Percentiles rank a stretch among this genome's conserved stretches.
These are phyloP conservation scores for Caenorhabditis panamensis DNA, from an alignment of 2,888 invertebrate species.

Conservation along the genomic window DNA sequence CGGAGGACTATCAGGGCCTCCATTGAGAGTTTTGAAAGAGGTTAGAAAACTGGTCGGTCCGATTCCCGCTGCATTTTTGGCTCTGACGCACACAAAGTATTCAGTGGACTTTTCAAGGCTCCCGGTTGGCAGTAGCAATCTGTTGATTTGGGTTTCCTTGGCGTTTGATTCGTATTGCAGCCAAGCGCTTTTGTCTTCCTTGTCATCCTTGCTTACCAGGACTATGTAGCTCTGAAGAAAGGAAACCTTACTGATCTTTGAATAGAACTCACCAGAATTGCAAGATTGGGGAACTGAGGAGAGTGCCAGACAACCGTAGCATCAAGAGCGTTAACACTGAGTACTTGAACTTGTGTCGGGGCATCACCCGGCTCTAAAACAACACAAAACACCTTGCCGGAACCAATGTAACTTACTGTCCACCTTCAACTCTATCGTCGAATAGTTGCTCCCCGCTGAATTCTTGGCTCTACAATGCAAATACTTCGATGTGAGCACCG, in stretches of 20 bases:
- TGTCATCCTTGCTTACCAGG: slow-evolving; percentile 40
- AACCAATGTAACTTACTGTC: slow-evolving; percentile 62
- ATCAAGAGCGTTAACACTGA: slow-evolving; percentile 62
- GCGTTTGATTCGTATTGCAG: slow-evolving; percentile 56
- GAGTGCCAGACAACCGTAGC: slow-evolving; percentile 64
- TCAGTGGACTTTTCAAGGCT: slow-evolving; percentile 61
- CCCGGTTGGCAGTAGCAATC: slow-evolving; percentile 58
- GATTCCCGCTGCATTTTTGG: slow-evolving; percentile 64
- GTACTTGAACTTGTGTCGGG: slow-evolving; percentile 63
- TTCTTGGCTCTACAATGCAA: slow-evolving; percentile 68
- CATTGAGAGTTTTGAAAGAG: slow-evolving; percentile 64
- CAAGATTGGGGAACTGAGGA: slow-evolving; percentile 63
- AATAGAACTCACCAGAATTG: slow-evolving; percentile 49
- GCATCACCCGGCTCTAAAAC: slow-evolving; percentile 70
- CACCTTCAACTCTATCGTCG: slow-evolving; percentile 62
- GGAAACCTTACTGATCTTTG: neutral
- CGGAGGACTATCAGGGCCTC: slow-evolving; percentile 68
- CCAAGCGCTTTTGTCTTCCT: slow-evolving; percentile 56
- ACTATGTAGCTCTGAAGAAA: slow-evolving; percentile 54
- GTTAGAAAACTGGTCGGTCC: slow-evolving; percentile 61
- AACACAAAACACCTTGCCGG: no score
- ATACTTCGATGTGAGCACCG: slow-evolving; percentile 59
- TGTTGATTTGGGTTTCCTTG: slow-evolving; percentile 48
- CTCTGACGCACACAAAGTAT: slow-evolving; percentile 65
- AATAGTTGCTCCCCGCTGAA: slow-evolving; percentile 62